Base-by-base conservation (phyloP, 2,797 vertebrate genomes). In the Thripadectes ignobilis region DNA sequence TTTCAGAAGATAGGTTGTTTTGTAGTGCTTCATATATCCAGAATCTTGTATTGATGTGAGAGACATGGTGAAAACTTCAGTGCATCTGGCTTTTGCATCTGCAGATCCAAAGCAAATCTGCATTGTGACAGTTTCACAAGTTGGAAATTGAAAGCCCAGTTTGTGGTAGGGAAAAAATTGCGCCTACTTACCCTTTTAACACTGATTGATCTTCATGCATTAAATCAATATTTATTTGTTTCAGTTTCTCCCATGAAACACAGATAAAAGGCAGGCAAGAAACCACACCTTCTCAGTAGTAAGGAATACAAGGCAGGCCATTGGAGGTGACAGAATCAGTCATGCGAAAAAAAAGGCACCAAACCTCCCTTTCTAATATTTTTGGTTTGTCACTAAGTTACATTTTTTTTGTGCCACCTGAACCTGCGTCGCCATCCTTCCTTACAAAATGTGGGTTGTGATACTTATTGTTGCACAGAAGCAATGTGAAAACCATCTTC, bases 341-440 rank as follows among this genome's bases (percentile, higher is more conserved):
- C 12, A 21, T 21, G 11, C 0, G 41, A 77, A 63, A 62, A 45
- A 12, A 9, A 23, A 26, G 16, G 32, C 6, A 48, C n/a, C 4
- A 29, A 51, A 24, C 2, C 1, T 4, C 7, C 1, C 12, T 34
- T 4, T 24, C 6, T 18, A 55, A 11, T 10, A 54, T 9, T n/a
- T 58, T 61, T 48, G 30, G 19, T 30, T 46, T 77, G 23, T 59
- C 32, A 30, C 19, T 34, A 24, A 59, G 49, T 73, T 29, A 48
- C 14, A 32, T 26, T 8, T 14, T 67, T 29, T 62, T 91, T 2
- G 0, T 59, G 59, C 14, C 18, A 20, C 29, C 43, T 76, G 58
- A 89, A 69, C 4, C 58, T 85, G 17, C 7, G 0, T 34, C 7
- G 7, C 4, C 14, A 49, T 55, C 12, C 11, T 78, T 68, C 9